Evolutionary conservation across 2,888 invertebrate species (phyloP).

Genomic region (Mesorhabditis spiculigera): DNA sequence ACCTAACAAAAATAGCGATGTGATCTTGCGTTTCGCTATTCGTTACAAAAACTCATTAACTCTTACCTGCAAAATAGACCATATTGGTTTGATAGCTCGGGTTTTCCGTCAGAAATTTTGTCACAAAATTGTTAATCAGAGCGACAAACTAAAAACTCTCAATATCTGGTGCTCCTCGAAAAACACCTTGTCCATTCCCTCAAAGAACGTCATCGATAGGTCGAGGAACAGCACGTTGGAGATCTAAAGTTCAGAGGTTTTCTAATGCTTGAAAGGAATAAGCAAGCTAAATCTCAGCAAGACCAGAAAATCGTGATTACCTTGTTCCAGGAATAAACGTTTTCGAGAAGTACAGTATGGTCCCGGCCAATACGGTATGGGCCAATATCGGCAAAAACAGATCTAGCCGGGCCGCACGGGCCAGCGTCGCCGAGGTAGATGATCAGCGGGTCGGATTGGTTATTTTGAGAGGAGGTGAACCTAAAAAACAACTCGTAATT

Average conservation of each 20-base stretch:
- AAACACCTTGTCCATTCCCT: not conserved
- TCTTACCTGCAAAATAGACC: not conserved
- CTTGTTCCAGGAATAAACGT: slow-evolving; percentile 6
- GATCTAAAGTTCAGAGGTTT: not conserved
- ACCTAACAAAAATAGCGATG: not conserved
- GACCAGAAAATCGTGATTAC: not conserved
- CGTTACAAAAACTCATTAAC: too few species aligned
- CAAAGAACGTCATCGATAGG: not conserved
- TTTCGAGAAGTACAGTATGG: not conserved
- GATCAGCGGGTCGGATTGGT: not conserved
- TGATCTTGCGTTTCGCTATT: too few species aligned
- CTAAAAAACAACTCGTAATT: not conserved
- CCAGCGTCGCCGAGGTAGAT: not conserved
- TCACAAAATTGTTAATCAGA: not conserved
- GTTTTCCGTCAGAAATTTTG: not conserved
- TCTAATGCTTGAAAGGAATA: not conserved
- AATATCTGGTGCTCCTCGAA: not conserved
- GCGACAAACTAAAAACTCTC: not conserved
- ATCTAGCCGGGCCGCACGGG: not conserved
- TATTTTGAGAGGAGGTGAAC: not conserved
- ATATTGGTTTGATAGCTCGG: not conserved
- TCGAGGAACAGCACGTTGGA: not conserved
- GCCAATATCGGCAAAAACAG: slow-evolving; percentile 1
- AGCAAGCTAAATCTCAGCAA: too few species aligned
- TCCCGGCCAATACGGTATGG: not conserved